Percentiles rank a stretch among this genome's conserved stretches.
Evolutionary conservation across 2,797 vertebrate genomes (phyloP).

Genomic region (Silurus lanzhouensis): DNA sequence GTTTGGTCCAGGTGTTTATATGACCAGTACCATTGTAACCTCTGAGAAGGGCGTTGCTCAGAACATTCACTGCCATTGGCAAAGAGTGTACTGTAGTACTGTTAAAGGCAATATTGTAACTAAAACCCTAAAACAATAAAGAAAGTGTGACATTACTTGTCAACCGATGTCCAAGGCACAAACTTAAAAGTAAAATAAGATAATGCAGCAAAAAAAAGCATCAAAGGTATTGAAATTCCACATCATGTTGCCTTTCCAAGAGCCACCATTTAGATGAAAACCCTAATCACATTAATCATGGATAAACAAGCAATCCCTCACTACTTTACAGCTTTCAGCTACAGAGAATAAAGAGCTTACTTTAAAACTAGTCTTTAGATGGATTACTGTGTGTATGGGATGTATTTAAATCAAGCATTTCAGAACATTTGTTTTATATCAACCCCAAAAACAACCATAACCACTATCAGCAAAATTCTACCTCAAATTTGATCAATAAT

Average conservation of each 20-base stretch:
- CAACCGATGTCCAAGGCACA: background rate
- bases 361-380: too few species aligned
- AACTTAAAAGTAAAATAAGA: background rate
- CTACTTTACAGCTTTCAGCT: slow-evolving; percentile 13
- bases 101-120: slow-evolving; percentile 83
- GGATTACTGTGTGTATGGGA: too few species aligned
- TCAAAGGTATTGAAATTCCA: background rate
- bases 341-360: slow-evolving; percentile 20
- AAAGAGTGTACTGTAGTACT: slow-evolving; percentile 83
- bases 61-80: slow-evolving; percentile 84
- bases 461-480: background rate
- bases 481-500: background rate
- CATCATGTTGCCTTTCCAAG: slow-evolving; percentile 3
- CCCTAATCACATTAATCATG: background rate
- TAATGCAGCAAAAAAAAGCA: background rate
- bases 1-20: slow-evolving; percentile 83
- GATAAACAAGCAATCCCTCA: background rate
- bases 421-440: background rate
- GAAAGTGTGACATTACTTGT: background rate
- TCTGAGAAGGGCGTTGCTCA: slow-evolving; percentile 84
- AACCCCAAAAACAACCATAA: background rate
- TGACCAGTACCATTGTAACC: slow-evolving; percentile 75
- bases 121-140: slow-evolving; percentile 71
- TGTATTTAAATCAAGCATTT: background rate
- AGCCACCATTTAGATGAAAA: background rate